Conservation (phyloP, 1,140 invertebrate genomes). For the Leptinotarsa undecemlineata region DNA sequence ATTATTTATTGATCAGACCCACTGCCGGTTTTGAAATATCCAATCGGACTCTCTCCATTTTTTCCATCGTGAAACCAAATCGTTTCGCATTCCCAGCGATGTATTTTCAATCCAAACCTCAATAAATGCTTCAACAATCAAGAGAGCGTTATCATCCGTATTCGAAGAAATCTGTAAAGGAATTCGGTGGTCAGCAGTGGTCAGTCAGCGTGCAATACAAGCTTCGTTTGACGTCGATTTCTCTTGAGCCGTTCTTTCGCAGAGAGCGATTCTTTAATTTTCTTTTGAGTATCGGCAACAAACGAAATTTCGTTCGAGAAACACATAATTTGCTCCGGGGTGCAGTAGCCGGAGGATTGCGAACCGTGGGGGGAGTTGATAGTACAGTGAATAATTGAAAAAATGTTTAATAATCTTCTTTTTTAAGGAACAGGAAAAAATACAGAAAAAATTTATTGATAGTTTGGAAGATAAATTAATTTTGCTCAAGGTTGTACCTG, state of each 20-base stretch:
- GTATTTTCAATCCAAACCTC: background rate
- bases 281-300: background rate
- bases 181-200: background rate
- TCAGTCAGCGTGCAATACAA: slow-evolving; percentile 7
- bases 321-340: background rate
- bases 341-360: background rate
- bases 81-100: background rate
- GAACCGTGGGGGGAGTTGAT: too few species aligned
- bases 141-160: background rate
- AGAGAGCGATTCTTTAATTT: background rate
- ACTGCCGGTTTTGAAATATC: background rate
- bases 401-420: too few species aligned
- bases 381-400: too few species aligned
- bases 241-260: background rate
- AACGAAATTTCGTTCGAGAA: background rate
- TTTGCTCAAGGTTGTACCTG: too few species aligned
- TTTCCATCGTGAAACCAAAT: background rate
- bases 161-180: background rate
- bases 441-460: too few species aligned
- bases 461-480: too few species aligned
- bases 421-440: too few species aligned
- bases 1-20: background rate
- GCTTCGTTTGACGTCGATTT: background rate
- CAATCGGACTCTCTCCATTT: background rate
- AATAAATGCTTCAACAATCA: slow-evolving; percentile 4